Evolutionary conservation across 1,140 invertebrate species (phyloP), one percentile per base, ranked within the genome.

Genomic region (Magallana gigas): DNA sequence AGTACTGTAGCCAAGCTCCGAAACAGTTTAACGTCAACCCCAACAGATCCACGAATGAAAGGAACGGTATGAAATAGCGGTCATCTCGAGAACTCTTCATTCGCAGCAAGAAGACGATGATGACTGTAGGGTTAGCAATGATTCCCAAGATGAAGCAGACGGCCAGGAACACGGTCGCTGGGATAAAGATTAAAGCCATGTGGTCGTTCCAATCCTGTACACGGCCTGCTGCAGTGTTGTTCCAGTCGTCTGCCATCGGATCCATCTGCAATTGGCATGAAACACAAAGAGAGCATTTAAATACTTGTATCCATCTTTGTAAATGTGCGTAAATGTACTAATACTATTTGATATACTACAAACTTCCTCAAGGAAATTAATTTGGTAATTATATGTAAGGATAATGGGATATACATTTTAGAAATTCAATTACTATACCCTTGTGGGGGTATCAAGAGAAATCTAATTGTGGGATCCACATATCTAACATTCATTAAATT

Each of bases 61-160:
- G 76, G n/a, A 57, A 84, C 14, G 86, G 81, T 16, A 84, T 87
- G 58, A 87, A 87, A 71, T 87, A 87, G 12, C 86, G 9, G n/a
- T 87, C 86, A 9, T 71, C 62, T 58, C 64, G 76, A 7, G 71
- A 60, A 57, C 16, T 56, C 14, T 68, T 84, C 60, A 87, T 8
- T 12, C 76, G 60, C 76, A 87, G 57, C 56, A 68, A 68, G 57
- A 83, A 83, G 18, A 87, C 18, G 1, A 84, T 16, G 11, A 87
- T 83, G 9, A 87, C 86, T 16, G 57, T 62, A 14, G 83, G 18
- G 58, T 87, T 87, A 5, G 81, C 86, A 58, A 59, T 57, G 11
- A 83, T 57, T 76, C 86, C 86, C 57, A 84, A 6, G 8, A 87
- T 11, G 8, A 87, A 62, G 36, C 82, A 87, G n/a, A 71, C 12